phyloP scores from a whole-genome alignment of 2,113 vertebrate species.

The Triplophysa siluroides region DNA sequence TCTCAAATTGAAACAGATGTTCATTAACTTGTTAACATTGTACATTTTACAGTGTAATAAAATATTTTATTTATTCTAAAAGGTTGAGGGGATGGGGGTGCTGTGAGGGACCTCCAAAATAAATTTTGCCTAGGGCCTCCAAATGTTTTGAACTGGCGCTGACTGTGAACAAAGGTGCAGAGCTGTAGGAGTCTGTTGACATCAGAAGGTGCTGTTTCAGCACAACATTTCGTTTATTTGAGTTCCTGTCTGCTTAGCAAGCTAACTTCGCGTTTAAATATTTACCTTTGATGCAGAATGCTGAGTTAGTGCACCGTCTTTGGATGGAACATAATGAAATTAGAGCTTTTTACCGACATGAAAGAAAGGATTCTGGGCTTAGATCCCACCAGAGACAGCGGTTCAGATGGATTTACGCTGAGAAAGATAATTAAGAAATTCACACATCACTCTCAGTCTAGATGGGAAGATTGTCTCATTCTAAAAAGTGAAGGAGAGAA shows the following conservation, averaged over 20 bases:
- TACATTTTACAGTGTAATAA: too few relatives aligned
- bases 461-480: slow-evolving; percentile 1
- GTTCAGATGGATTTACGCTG: slow-evolving; percentile 2
- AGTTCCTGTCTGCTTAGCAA: neutral
- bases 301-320: neutral
- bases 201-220: too few relatives aligned
- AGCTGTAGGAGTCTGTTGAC: too few relatives aligned
- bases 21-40: too few relatives aligned
- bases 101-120: too few relatives aligned
- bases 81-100: too few relatives aligned
- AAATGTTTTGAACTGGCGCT: too few relatives aligned
- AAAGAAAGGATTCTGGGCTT: slow-evolving; percentile 10
- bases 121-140: too few relatives aligned
- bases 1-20: too few relatives aligned
- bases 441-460: neutral
- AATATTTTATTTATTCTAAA: too few relatives aligned
- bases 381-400: neutral
- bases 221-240: neutral
- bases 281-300: neutral
- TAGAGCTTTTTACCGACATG: neutral
- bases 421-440: slow-evolving; percentile 20
- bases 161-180: too few relatives aligned
- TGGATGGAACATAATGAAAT: neutral
- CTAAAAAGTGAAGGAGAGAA: neutral
- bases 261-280: neutral